Conservation (phyloP, 2,113 vertebrate genomes). For the Gopherus evgoodei region DNA sequence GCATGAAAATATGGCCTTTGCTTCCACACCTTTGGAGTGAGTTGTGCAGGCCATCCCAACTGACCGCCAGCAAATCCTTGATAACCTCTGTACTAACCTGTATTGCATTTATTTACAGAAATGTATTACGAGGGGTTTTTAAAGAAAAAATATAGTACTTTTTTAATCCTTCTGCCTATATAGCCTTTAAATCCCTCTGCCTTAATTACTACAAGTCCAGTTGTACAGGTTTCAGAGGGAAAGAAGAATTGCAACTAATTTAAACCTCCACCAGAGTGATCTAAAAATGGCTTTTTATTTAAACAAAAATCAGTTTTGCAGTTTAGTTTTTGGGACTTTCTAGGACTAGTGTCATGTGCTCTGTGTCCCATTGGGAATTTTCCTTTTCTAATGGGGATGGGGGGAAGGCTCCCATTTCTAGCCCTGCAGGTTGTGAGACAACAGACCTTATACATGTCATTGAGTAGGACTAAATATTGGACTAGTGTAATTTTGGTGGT, state of each 20-base stretch:
- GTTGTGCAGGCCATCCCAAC: not conserved
- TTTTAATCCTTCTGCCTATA: conserved; percentile 33
- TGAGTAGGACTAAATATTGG: not conserved
- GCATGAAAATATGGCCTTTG: not conserved
- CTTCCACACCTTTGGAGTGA: not conserved
- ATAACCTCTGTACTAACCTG: conserved; percentile 6
- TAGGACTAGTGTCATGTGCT: conserved; percentile 7
- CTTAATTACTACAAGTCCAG: conserved; percentile 25
- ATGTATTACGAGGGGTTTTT: not conserved
- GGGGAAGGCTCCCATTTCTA: not conserved
- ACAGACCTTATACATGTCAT: not conserved
- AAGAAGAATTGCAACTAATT: conserved; percentile 41
- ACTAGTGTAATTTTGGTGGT: not conserved
- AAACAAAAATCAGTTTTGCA: not conserved
- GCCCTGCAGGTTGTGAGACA: not conserved
- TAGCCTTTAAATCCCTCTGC: no score
- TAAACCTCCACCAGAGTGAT: conserved; percentile 36
- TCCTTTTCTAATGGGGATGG: not conserved
- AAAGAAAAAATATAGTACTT: conserved; percentile 10
- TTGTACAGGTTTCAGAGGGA: conserved; percentile 48
- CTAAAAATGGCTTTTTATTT: conserved; percentile 41
- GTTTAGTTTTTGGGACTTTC: conserved; percentile 25
- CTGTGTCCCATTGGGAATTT: not conserved
- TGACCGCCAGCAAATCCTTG: conserved; percentile 16
- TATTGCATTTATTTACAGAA: conserved; percentile 46